phyloP scores from a whole-genome alignment of 2,797 vertebrate species.

The Neostethus bicornis region DNA sequence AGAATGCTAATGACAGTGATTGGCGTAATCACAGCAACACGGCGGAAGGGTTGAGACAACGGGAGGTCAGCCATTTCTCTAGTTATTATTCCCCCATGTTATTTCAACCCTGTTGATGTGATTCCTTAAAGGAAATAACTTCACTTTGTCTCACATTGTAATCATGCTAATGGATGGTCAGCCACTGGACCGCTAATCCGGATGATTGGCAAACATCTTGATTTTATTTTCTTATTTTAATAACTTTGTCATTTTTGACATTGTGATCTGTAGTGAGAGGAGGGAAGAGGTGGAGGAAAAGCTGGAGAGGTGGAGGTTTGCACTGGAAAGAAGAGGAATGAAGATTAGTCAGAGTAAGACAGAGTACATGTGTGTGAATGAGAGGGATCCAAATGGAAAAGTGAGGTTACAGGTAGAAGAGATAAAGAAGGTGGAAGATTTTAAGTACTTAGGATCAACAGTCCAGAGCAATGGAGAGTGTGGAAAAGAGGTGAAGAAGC shows the following conservation, averaged over 20 bases:
- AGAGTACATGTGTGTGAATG: too few relatives aligned
- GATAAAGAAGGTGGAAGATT: too few relatives aligned
- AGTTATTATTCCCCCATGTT: constrained; percentile 50
- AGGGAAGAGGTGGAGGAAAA: too few relatives aligned
- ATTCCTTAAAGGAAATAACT: constrained; percentile 34
- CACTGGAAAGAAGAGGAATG: too few relatives aligned
- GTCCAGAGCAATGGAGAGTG: too few relatives aligned
- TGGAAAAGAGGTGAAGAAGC: too few relatives aligned
- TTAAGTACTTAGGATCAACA: too few relatives aligned
- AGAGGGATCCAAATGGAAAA: too few relatives aligned
- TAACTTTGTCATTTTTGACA: constrained; percentile 30
- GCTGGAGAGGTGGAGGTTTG: too few relatives aligned
- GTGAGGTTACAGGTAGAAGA: too few relatives aligned
- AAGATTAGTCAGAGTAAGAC: too few relatives aligned
- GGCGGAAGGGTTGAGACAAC: constrained; percentile 58
- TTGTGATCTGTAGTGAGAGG: too few relatives aligned
- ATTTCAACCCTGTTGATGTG: constrained; percentile 48
- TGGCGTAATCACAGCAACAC: constrained; percentile 72
- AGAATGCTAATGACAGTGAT: constrained; percentile 77
- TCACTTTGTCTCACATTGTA: constrained; percentile 35
- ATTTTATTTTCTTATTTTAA: constrained; percentile 46
- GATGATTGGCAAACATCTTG: constrained; percentile 39
- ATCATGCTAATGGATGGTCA: constrained; percentile 17
- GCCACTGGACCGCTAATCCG: constrained; percentile 37
- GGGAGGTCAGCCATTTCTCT: constrained; percentile 65